A percentile compares a stretch with the other conserved stretches of the same genome.
phyloP scores from a whole-genome alignment of 2,888 invertebrate genomes.

The Sabellastarte sp. region DNA sequence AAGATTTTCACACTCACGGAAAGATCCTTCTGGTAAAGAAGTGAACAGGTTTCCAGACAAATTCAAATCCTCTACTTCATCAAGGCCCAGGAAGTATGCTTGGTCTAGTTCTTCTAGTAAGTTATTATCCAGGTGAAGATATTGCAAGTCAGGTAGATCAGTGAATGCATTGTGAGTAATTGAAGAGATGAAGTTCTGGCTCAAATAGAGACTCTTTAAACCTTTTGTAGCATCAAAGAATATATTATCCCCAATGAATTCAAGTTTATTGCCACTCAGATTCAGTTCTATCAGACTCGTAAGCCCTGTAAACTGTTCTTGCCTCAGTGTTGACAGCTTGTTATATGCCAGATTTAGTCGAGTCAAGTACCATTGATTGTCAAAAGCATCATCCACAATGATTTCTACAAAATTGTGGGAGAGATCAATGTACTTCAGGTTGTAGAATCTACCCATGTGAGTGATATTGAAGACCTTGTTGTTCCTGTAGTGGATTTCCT shows the following conservation, averaged over 20 bases:
- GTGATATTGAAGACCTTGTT: too few species aligned
- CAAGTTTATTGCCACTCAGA: neutral
- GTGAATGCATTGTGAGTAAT: neutral
- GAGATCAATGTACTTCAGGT: too few species aligned
- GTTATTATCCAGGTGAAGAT: neutral
- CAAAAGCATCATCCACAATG: neutral
- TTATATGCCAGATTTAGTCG: neutral
- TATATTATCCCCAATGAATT: neutral
- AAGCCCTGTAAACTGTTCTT: neutral
- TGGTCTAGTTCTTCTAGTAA: neutral
- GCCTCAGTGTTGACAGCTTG: neutral
- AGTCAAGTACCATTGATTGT: neutral
- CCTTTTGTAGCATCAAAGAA: neutral
- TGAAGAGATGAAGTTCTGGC: neutral
- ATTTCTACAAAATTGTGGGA: neutral
- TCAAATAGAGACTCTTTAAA: neutral
- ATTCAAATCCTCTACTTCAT: neutral
- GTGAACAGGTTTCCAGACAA: neutral
- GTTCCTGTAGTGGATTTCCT: too few species aligned
- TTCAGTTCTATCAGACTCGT: neutral
- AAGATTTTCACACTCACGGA: neutral
- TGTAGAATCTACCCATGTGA: too few species aligned
- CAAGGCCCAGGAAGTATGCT: neutral
- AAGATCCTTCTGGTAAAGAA: neutral
- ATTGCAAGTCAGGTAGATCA: neutral